These are phyloP conservation scores for Zootoca vivipara DNA, from an alignment of 2,113 vertebrate genomes.

Conservation along the genomic window DNA sequence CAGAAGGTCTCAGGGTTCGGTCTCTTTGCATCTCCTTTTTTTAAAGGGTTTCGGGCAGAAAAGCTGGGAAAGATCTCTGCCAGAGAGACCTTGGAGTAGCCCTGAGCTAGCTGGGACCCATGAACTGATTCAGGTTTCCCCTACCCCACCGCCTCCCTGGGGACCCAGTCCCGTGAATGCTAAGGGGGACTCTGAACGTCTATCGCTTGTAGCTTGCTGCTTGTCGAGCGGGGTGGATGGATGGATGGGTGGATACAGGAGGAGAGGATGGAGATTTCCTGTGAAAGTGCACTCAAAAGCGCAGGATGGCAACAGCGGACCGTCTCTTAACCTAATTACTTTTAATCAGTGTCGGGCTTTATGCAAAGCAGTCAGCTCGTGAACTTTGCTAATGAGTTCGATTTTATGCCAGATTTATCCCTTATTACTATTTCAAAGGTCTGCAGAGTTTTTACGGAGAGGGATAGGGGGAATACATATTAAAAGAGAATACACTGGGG, in stretches of 20 bases:
- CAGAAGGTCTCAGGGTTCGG: too few relatives aligned
- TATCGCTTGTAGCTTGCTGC: not conserved
- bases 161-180: not conserved
- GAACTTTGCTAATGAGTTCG: slow-evolving; percentile 98
- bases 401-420: slow-evolving; percentile 99
- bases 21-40: too few relatives aligned
- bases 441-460: slow-evolving; percentile 77
- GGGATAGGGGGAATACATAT: slow-evolving; percentile 15
- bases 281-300: slow-evolving; percentile 43
- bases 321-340: slow-evolving; percentile 96
- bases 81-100: not conserved
- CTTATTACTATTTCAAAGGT: slow-evolving; percentile 89
- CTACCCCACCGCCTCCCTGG: not conserved
- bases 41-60: not conserved
- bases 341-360: slow-evolving; percentile 90
- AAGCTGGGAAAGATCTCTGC: not conserved
- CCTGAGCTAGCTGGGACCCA: not conserved
- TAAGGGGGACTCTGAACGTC: not conserved
- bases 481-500: slow-evolving; percentile 26
- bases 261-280: not conserved
- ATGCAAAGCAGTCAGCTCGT: slow-evolving; percentile 94
- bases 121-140: too few relatives aligned
- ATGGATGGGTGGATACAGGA: not conserved
- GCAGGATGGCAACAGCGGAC: slow-evolving; percentile 76
- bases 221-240: not conserved